phyloP scores from a whole-genome alignment of 2,113 vertebrate genomes.

The Xyrauchen texanus region DNA sequence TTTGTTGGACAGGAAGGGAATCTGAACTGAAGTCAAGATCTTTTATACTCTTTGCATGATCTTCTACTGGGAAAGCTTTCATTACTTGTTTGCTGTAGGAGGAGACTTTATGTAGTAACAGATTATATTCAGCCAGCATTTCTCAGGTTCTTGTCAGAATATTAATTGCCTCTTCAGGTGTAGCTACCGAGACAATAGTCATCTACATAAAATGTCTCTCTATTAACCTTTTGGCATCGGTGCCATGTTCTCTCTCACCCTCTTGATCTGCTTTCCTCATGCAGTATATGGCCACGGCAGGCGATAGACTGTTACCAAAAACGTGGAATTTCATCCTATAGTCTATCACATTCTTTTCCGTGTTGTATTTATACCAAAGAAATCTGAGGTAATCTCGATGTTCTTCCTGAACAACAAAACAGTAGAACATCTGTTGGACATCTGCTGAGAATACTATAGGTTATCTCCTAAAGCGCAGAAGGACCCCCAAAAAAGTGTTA shows the following conservation, averaged over 20 bases:
- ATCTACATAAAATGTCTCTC: background rate
- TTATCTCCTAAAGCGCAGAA: background rate
- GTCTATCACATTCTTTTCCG: background rate
- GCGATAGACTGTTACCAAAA: too few relatives aligned
- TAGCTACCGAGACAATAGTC: background rate
- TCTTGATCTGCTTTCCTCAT: too few relatives aligned
- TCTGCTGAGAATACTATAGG: background rate
- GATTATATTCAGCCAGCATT: slow-evolving; percentile 7
- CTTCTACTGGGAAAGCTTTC: too few relatives aligned
- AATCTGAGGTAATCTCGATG: background rate
- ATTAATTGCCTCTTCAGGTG: background rate
- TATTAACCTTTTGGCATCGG: too few relatives aligned
- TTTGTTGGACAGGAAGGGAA: slow-evolving; percentile 3
- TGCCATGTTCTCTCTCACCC: too few relatives aligned
- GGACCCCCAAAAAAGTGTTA: background rate
- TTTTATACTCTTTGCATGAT: slow-evolving; percentile 2
- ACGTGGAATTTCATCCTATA: background rate
- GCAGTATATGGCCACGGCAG: too few relatives aligned
- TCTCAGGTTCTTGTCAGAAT: slow-evolving; percentile 1
- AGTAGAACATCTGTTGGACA: background rate
- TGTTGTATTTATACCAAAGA: slow-evolving; percentile 3
- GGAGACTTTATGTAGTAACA: slow-evolving; percentile 24
- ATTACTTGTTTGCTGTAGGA: too few relatives aligned
- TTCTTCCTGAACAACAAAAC: background rate
- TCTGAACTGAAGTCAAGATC: slow-evolving; percentile 1